A percentile compares a stretch with the other conserved stretches of the same genome.
phyloP scores from a whole-genome alignment of 2,797 vertebrate genomes.

The Microtus californicus region DNA sequence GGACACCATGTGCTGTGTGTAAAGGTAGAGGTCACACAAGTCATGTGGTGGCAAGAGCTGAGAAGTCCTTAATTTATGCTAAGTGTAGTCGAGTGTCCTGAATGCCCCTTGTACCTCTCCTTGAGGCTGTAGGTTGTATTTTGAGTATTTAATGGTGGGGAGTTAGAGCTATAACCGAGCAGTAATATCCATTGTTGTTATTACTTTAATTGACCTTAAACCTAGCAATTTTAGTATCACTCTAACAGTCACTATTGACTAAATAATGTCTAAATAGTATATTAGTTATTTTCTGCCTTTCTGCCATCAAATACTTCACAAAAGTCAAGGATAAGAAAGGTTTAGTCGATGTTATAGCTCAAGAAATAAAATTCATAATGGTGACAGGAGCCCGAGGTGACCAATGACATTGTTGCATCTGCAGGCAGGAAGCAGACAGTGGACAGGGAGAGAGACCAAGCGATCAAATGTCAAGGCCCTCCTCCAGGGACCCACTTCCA shows the following conservation, averaged over 20 bases:
- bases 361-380: not conserved
- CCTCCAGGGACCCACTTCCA: not conserved
- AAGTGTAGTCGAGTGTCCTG: not conserved
- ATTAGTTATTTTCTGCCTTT: not conserved
- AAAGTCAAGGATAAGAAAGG: not conserved
- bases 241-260: not conserved
- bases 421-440: not conserved
- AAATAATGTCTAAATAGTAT: not conserved
- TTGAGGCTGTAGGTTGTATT: constrained; percentile 9
- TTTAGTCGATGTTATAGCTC: not conserved
- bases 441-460: not conserved
- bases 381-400: fast-evolving
- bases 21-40: not conserved
- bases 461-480: not conserved
- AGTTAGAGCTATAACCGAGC: not conserved
- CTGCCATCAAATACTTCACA: not conserved
- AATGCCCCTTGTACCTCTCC: not conserved
- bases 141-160: not conserved
- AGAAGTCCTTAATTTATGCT: not conserved
- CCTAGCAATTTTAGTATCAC: not conserved
- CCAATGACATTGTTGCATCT: not conserved
- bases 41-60: not conserved
- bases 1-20: not conserved
- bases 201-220: not conserved
- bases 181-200: not conserved